phyloP scores from a whole-genome alignment of 1,140 invertebrate species.

The Atta cephalotes region DNA sequence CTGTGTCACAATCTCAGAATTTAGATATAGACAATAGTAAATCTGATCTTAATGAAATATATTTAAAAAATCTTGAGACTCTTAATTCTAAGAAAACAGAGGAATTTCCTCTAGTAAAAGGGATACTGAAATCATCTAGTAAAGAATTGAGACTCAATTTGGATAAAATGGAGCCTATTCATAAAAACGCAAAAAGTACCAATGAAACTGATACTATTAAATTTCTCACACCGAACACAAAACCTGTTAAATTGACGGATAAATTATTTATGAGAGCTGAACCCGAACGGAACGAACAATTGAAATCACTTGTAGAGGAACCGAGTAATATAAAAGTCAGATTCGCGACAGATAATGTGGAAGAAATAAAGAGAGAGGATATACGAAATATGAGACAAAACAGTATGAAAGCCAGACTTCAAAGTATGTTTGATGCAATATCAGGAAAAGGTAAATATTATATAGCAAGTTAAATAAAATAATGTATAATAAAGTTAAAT shows the following conservation, averaged over 20 bases:
- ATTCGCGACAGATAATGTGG: constrained; percentile 80
- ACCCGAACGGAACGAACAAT: constrained; percentile 82
- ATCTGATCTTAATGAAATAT: constrained; percentile 7
- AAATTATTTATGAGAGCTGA: constrained; percentile 84
- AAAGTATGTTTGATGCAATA: constrained; percentile 85
- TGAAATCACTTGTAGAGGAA: constrained; percentile 80
- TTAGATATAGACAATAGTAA: neutral
- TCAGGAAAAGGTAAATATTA: constrained; percentile 83
- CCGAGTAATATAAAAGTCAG: constrained; percentile 77
- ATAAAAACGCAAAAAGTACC: neutral
- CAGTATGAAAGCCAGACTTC: constrained; percentile 82
- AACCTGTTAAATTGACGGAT: constrained; percentile 77
- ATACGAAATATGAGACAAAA: constrained; percentile 83
- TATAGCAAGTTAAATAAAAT: neutral
- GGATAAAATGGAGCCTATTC: neutral
- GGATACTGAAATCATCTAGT: constrained; percentile 59
- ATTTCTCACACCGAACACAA: neutral
- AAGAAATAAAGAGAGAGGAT: constrained; percentile 84
- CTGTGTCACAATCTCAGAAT: neutral
- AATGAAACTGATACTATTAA: neutral
- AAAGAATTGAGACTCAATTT: neutral
- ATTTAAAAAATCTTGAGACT: neutral
- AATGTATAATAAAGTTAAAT: neutral
- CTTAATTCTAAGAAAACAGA: constrained; percentile 12
- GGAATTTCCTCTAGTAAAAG: constrained; percentile 50